Evolutionary conservation across 2,113 vertebrate species (phyloP).

Genomic region (Seriola aureovittata): DNA sequence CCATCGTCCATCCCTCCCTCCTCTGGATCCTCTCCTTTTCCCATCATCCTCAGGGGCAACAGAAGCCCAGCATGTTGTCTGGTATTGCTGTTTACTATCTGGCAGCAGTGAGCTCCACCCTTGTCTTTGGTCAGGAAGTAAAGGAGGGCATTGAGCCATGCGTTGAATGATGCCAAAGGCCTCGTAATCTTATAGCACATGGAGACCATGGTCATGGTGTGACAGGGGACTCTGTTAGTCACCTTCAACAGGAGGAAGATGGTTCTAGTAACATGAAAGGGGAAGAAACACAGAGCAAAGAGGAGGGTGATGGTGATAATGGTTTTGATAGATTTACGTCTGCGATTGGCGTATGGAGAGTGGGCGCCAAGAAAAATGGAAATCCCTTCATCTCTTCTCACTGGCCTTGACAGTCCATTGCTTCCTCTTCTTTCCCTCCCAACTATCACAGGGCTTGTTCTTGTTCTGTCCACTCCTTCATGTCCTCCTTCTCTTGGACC

Average conservation of each 20-base stretch:
- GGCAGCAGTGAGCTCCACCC: slow-evolving; percentile 78
- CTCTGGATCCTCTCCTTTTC: slow-evolving; percentile 71
- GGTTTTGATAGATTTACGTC: slow-evolving; percentile 87
- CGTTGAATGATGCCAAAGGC: slow-evolving; percentile 88
- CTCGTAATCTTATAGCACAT: slow-evolving; percentile 90
- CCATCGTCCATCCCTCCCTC: slow-evolving; percentile 54
- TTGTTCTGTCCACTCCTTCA: not conserved
- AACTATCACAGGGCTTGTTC: slow-evolving; percentile 7
- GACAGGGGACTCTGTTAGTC: slow-evolving; percentile 80
- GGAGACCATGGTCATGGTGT: slow-evolving; percentile 85
- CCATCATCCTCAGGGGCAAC: slow-evolving; percentile 77
- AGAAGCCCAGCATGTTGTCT: slow-evolving; percentile 67
- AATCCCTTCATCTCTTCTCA: slow-evolving; percentile 51
- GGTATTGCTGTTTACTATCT: slow-evolving; percentile 43
- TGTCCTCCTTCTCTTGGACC: slow-evolving; percentile 6
- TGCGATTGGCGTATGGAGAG: slow-evolving; percentile 82
- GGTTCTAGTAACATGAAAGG: slow-evolving; percentile 88
- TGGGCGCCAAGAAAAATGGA: slow-evolving; percentile 73
- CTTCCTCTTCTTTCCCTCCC: slow-evolving; percentile 45
- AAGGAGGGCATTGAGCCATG: slow-evolving; percentile 88
- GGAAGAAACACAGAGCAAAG: slow-evolving; percentile 88
- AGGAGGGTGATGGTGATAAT: slow-evolving; percentile 89
- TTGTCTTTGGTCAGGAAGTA: slow-evolving; percentile 90
- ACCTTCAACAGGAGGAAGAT: slow-evolving; percentile 86
- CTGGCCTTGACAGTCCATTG: slow-evolving; percentile 38